Conservation (phyloP, 2,797 vertebrate genomes). For the Anguilla anguilla region DNA sequence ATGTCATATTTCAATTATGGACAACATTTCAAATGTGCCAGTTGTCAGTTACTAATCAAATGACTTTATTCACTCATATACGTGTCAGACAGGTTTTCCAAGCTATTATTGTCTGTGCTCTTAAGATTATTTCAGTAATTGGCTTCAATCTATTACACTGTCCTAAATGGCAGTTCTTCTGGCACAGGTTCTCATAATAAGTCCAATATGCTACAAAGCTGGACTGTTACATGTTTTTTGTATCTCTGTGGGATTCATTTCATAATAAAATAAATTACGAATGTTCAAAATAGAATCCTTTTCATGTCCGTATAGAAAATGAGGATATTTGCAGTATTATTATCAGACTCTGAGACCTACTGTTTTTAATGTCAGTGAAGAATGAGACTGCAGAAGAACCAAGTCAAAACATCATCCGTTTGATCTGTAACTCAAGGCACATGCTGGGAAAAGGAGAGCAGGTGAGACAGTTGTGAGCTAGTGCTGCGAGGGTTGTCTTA, state of each 20-base stretch:
- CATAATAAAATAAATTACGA: not conserved
- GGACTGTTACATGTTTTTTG: not conserved
- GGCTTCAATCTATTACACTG: not conserved
- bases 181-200: not conserved
- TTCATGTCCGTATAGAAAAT: not conserved
- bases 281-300: conserved; percentile 15
- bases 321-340: not conserved
- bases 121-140: not conserved
- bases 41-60: not conserved
- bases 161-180: not conserved
- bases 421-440: conserved; percentile 12
- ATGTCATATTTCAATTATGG: not conserved
- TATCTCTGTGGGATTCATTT: not conserved
- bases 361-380: not conserved
- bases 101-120: not conserved
- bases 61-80: not conserved
- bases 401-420: not conserved
- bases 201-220: not conserved
- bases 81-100: not conserved
- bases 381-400: not conserved
- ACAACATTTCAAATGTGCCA: not conserved
- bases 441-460: not conserved
- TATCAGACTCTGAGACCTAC: not conserved
- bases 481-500: conserved; percentile 48
- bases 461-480: not conserved